phyloP scores from a whole-genome alignment of 2,888 invertebrate genomes.

The Acleris emargana region DNA sequence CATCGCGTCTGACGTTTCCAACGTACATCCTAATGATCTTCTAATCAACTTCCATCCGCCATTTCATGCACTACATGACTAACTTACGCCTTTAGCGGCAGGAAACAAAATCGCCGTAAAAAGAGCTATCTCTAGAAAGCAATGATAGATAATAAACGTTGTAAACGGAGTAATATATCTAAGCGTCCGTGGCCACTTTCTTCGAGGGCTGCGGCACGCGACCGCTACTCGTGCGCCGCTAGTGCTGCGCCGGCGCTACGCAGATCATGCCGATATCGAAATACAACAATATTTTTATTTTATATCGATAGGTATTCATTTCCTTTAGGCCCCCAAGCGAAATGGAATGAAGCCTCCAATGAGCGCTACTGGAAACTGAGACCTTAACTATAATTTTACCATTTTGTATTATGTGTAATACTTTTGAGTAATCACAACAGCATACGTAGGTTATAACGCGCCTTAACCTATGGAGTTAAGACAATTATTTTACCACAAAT shows the following conservation, averaged over 20 bases:
- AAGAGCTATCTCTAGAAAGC: slow-evolving; percentile 36
- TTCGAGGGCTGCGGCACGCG: slow-evolving; percentile 73
- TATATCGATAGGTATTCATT: not conserved
- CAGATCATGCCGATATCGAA: slow-evolving; percentile 14
- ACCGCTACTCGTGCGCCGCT: slow-evolving; percentile 67
- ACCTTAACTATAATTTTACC: too few species aligned
- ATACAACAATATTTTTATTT: not conserved
- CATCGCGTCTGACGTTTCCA: too few species aligned
- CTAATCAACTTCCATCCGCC: not conserved
- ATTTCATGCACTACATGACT: slow-evolving; percentile 5
- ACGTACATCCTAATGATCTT: not conserved
- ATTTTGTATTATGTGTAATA: too few species aligned
- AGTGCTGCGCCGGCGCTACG: slow-evolving; percentile 42
- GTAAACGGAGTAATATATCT: slow-evolving; percentile 45
- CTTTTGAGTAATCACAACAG: too few species aligned
- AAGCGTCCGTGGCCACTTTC: slow-evolving; percentile 57
- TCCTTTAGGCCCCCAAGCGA: too few species aligned
- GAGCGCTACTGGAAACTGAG: too few species aligned
- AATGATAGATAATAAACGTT: slow-evolving; percentile 41
- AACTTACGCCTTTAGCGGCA: slow-evolving; percentile 8
- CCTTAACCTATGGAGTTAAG: too few species aligned
- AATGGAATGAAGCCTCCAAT: too few species aligned
- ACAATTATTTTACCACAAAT: too few species aligned
- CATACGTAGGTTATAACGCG: too few species aligned
- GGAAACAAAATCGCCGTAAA: slow-evolving; percentile 33